Conservation (phyloP, 2,797 vertebrate genomes). For the Mionectes olivaceus region DNA sequence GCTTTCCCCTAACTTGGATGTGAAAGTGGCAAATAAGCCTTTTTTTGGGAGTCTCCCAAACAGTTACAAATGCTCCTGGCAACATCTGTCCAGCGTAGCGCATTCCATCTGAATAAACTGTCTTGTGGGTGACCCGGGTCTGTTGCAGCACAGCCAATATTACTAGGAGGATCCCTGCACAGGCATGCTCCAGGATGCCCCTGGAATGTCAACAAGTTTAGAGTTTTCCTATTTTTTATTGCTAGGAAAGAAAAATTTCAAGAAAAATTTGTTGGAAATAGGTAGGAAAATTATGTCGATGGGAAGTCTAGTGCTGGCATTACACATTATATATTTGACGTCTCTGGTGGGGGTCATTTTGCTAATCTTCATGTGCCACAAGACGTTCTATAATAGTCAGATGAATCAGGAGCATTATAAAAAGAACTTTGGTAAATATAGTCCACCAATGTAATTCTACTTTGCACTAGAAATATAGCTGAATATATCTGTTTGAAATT, state of each 20-base stretch:
- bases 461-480: neutral
- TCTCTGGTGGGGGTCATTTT: neutral
- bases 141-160: neutral
- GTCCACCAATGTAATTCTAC: neutral
- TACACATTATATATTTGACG: neutral
- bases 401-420: neutral
- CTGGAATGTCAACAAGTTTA: neutral
- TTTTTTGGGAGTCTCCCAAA: neutral
- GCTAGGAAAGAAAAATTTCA: neutral
- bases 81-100: neutral
- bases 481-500: neutral
- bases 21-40: neutral
- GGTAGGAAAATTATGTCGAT: neutral
- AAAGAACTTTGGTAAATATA: neutral
- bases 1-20: neutral
- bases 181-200: neutral
- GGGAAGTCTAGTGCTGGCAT: neutral
- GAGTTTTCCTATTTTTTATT: neutral
- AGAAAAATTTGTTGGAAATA: neutral
- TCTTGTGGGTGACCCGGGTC: neutral
- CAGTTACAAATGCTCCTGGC: accelerated
- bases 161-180: neutral
- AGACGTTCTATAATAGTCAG: neutral
- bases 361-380: neutral
- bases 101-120: neutral